Evolutionary conservation across 1,140 invertebrate species (phyloP), one percentile per base, ranked within the genome.

Genomic region (Aricia agestis): DNA sequence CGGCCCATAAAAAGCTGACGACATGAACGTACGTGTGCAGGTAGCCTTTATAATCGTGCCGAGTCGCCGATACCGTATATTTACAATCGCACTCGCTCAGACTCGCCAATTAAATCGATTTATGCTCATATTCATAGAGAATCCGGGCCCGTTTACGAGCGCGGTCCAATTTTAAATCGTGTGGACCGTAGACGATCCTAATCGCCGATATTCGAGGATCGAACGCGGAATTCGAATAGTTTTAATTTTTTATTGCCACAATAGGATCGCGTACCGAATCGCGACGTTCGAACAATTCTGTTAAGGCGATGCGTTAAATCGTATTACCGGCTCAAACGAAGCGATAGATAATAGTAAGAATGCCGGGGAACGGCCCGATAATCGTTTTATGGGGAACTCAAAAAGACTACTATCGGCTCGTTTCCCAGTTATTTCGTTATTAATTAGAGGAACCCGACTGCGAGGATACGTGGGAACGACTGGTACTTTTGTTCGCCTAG

Each of bases 301-400:
- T 45, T 69, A 80, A 76, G 73, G 77, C 82, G 82, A 85, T 81
- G 79, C 88, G 84, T 87, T 87, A 87, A 91, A 88, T 87, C 84
- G 78, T 86, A 84, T 85, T 84, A 85, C 78, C 72, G 77, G 79
- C 74, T 73, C 75, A 78, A 79, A 83, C 74, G 78, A 78, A 77
- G 68, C 71, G 76, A 82, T 80, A 81, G 77, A 73, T 76, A 77
- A 84, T 81, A 82, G 71, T 74, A 76, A 78, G 77, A 82, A 83
- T 80, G 79, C 70, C 68, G 74, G 73, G 79, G 86, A 81, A 83
- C 87, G 81, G 82, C 87, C 87, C 83, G 83, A 86, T 89, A 87
- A 90, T 90, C 83, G 88, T 87, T 89, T 90, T 89, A 90, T 86
- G 83, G 81, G 86, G 84, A 86, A 74, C 80, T 78, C 80, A 78